Percentiles rank a stretch among this genome's conserved stretches.
Evolutionary conservation across 2,888 invertebrate species (phyloP).

Genomic region (Noctua janthina): DNA sequence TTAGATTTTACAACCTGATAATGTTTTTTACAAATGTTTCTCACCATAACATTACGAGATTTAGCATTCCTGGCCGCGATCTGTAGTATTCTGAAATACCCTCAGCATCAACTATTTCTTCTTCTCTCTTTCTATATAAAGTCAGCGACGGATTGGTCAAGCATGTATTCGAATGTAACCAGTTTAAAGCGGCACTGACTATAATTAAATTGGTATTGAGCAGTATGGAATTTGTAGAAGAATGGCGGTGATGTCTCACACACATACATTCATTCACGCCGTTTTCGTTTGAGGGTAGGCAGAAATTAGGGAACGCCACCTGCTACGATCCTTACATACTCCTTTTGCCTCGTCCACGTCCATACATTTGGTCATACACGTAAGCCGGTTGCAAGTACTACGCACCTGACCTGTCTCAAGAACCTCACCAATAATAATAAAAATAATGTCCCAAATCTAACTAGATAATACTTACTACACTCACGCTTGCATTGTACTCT

Average conservation of each 20-base stretch:
- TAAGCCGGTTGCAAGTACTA: no score
- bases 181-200: background rate
- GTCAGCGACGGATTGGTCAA: no score
- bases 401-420: no score
- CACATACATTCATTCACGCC: no score
- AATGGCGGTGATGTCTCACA: background rate
- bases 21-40: slow-evolving; percentile 12
- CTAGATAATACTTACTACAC: background rate
- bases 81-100: slow-evolving; percentile 2
- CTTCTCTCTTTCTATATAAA: no score
- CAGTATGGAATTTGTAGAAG: background rate
- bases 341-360: no score
- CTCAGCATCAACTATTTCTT: background rate
- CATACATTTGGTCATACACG: no score
- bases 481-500: background rate
- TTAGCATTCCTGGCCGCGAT: slow-evolving; percentile 1
- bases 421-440: no score
- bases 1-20: slow-evolving; percentile 37
- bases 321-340: no score
- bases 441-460: no score
- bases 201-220: background rate
- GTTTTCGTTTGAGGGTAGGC: no score
- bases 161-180: background rate
- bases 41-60: background rate
- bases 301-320: no score